Conservation (phyloP, 2,888 invertebrate species). For the Drosophila anomelani region DNA sequence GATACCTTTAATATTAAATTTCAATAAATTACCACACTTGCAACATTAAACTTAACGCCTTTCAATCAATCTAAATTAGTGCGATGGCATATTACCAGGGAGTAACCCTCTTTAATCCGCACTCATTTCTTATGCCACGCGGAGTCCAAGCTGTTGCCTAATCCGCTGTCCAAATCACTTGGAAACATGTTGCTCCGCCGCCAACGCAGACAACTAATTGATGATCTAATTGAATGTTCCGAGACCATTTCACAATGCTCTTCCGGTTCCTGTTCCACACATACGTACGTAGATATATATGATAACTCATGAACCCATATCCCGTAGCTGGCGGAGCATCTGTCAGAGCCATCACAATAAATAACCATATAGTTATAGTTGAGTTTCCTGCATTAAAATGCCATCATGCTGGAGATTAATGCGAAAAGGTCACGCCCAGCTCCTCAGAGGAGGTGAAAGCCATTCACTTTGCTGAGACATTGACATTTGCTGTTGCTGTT, state of each 20-base stretch:
- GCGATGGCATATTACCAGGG: not conserved
- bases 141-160: constrained; percentile 21
- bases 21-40: not conserved
- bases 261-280: constrained; percentile 21
- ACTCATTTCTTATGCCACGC: constrained; percentile 17
- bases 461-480: constrained; percentile 56
- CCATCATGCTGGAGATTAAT: constrained; percentile 74
- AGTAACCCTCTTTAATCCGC: constrained; percentile 14
- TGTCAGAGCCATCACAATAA: constrained; percentile 62
- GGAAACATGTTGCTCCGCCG: constrained; percentile 39
- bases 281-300: not conserved
- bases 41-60: constrained; percentile 1
- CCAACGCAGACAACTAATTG: constrained; percentile 51
- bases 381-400: constrained; percentile 72
- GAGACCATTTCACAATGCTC: constrained; percentile 34
- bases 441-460: constrained; percentile 41
- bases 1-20: not conserved
- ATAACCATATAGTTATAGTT: constrained; percentile 70
- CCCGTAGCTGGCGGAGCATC: constrained; percentile 45
- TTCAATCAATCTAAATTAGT: constrained; percentile 32
- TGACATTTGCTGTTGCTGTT: constrained; percentile 61
- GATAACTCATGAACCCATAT: constrained; percentile 8
- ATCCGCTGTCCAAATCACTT: constrained; percentile 36
- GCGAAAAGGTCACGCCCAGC: constrained; percentile 70
- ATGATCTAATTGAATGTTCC: constrained; percentile 66